Conservation (phyloP, 2,888 invertebrate species). For the Podotricha telesiphe region DNA sequence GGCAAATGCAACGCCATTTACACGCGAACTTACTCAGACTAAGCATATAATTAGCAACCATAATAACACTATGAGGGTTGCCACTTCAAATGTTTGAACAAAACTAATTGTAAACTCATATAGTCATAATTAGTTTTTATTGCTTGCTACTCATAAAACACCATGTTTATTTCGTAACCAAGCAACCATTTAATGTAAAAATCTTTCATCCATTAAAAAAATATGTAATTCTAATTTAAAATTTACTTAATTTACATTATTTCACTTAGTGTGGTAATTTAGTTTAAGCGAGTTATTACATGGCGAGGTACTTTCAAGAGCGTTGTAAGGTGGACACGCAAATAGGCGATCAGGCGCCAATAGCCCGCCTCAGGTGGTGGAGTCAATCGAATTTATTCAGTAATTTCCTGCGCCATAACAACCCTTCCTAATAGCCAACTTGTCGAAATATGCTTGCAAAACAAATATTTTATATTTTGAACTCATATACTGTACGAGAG, state of each 20-base stretch:
- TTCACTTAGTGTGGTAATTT: background rate
- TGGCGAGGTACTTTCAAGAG: constrained; percentile 40
- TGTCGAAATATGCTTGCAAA: constrained; percentile 59
- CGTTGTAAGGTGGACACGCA: constrained; percentile 60
- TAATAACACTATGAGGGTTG: constrained; percentile 26
- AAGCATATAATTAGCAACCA: constrained; percentile 44
- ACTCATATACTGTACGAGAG: background rate
- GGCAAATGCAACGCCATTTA: constrained; percentile 39
- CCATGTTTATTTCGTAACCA: background rate
- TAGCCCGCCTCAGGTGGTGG: constrained; percentile 55
- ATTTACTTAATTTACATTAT: constrained; percentile 17
- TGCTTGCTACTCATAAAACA: constrained; percentile 17
- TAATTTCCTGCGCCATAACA: constrained; percentile 67
- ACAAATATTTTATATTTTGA: constrained; percentile 13
- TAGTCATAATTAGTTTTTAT: constrained; percentile 21
- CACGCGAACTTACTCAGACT: constrained; percentile 52
- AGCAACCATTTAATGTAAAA: background rate
- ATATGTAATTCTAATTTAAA: background rate
- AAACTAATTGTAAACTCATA: constrained; percentile 25
- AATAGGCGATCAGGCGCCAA: constrained; percentile 71
- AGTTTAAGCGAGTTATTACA: constrained; percentile 27
- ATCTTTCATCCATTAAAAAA: background rate
- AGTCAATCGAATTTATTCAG: constrained; percentile 78
- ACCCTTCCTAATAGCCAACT: constrained; percentile 60
- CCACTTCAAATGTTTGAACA: constrained; percentile 23